phyloP scores from a whole-genome alignment of 2,797 vertebrate genomes.

The Muscicapa striata region DNA sequence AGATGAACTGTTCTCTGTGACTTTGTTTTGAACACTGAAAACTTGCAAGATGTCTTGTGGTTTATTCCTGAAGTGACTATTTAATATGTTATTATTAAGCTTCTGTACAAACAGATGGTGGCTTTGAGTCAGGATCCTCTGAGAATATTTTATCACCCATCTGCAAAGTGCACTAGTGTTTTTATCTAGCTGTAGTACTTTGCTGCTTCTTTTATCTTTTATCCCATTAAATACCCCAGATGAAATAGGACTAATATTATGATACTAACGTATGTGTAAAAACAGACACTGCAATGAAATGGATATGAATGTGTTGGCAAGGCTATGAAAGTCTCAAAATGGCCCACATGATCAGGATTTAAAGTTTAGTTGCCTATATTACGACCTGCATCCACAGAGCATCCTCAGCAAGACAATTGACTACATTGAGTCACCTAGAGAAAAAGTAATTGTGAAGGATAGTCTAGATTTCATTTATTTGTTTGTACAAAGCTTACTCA shows the following conservation, averaged over 20 bases:
- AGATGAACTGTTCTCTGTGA: neutral
- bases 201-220: conserved; percentile 25
- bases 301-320: neutral
- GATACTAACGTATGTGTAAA: conserved; percentile 21
- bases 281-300: conserved; percentile 1
- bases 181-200: conserved; percentile 19
- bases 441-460: neutral
- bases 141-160: conserved; percentile 21
- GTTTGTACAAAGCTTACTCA: neutral
- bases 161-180: neutral
- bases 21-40: neutral
- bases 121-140: conserved; percentile 27
- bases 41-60: neutral
- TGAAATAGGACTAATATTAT: conserved; percentile 37
- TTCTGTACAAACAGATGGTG: conserved; percentile 9
- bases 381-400: neutral
- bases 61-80: neutral
- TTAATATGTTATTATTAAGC: neutral
- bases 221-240: conserved; percentile 38
- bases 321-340: neutral
- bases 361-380: neutral
- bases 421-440: neutral
- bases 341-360: neutral
- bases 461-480: neutral
- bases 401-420: neutral